Evolutionary conservation across 2,797 vertebrate genomes (phyloP).

Genomic region (Channallabes apus): DNA sequence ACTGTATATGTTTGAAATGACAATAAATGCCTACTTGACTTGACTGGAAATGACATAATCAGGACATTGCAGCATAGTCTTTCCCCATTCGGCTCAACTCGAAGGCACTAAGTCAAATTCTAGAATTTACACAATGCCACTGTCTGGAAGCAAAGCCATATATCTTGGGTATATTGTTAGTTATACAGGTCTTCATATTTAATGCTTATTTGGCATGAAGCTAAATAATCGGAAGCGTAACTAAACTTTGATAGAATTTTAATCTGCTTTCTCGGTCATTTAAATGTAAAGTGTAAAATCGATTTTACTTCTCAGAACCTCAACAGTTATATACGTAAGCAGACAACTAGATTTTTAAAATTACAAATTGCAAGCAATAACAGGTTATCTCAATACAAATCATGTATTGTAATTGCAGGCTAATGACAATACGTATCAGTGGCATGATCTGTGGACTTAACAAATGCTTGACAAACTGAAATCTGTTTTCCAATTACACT

Average conservation of each 20-base stretch:
- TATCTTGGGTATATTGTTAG: not conserved
- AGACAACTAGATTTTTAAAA: not conserved
- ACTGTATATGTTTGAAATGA: too few relatives aligned
- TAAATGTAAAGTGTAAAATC: not conserved
- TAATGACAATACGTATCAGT: conserved; percentile 26
- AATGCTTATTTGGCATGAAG: not conserved
- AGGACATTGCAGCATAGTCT: conserved; percentile 3
- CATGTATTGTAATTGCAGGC: conserved; percentile 8
- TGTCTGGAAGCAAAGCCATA: not conserved
- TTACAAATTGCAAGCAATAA: not conserved
- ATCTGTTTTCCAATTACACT: conserved; percentile 45
- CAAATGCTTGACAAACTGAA: conserved; percentile 39
- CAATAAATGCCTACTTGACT: too few relatives aligned
- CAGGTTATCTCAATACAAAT: not conserved
- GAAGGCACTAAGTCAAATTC: not conserved
- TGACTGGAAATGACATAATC: not conserved
- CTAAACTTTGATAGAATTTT: not conserved
- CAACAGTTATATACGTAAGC: not conserved
- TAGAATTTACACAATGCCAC: not conserved
- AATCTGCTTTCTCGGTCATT: not conserved
- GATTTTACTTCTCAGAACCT: not conserved
- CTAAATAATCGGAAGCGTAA: not conserved
- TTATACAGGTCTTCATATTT: too few relatives aligned
- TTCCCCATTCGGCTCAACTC: not conserved
- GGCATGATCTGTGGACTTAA: conserved; percentile 20